These are phyloP conservation scores for Sebastes minor DNA, from an alignment of 2,797 vertebrate species.

Conservation along the genomic window DNA sequence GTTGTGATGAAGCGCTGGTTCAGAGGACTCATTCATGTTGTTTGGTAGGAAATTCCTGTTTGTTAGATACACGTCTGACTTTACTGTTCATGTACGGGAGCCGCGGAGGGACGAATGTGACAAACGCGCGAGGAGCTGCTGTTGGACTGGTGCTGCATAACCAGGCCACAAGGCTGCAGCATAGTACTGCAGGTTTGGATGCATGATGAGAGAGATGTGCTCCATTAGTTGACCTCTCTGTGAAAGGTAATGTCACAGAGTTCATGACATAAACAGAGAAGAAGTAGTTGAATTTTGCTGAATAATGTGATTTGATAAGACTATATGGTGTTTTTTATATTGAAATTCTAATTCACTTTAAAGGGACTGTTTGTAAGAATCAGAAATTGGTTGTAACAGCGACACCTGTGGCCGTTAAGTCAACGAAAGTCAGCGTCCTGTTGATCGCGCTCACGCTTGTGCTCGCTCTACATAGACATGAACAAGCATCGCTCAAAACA, in stretches of 20 bases:
- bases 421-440: too few species aligned
- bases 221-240: neutral
- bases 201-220: neutral
- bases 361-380: too few species aligned
- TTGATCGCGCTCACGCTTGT: too few species aligned
- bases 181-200: neutral
- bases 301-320: too few species aligned
- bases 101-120: slow-evolving; percentile 42
- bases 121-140: accelerated
- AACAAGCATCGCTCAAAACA: too few species aligned
- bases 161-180: slow-evolving; percentile 52
- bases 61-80: slow-evolving; percentile 79
- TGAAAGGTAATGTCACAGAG: neutral
- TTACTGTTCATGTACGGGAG: slow-evolving; percentile 66
- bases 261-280: neutral
- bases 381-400: too few species aligned
- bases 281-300: neutral
- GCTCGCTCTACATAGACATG: too few species aligned
- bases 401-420: too few species aligned
- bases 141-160: neutral
- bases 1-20: neutral
- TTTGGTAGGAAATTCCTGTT: slow-evolving; percentile 15
- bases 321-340: too few species aligned
- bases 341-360: too few species aligned
- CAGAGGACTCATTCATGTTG: slow-evolving; percentile 2